Percentiles rank a stretch among this genome's conserved stretches.
Evolutionary conservation across 2,888 invertebrate genomes (phyloP).

Genomic region (Scaptomyza caliginosa): DNA sequence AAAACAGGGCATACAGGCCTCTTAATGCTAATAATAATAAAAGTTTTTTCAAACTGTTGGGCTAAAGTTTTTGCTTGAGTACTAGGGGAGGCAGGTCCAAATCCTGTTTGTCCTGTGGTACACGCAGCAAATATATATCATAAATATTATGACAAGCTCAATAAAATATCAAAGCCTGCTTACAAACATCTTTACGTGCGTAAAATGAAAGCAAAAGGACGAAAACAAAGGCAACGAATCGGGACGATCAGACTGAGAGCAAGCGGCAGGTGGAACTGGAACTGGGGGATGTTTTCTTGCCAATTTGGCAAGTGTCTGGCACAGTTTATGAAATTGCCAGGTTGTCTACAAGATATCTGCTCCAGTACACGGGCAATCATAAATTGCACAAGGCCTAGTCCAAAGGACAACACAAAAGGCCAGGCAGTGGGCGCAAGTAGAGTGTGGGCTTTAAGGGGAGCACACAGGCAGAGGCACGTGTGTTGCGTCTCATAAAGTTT

Average conservation of each 20-base stretch:
- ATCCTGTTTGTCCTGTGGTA: slow-evolving; percentile 28
- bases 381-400: slow-evolving; percentile 69
- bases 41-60: slow-evolving; percentile 55
- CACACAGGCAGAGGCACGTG: slow-evolving; percentile 56
- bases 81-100: slow-evolving; percentile 1
- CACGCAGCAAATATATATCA: slow-evolving; percentile 68
- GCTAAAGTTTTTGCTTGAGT: slow-evolving; percentile 67
- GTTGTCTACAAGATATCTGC: slow-evolving; percentile 60
- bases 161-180: slow-evolving; percentile 76
- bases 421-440: not conserved
- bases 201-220: slow-evolving; percentile 41
- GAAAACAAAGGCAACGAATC: slow-evolving; percentile 29
- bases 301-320: slow-evolving; percentile 74
- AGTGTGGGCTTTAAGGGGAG: not conserved
- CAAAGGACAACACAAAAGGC: slow-evolving; percentile 14
- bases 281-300: slow-evolving; percentile 29
- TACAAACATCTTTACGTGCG: slow-evolving; percentile 65
- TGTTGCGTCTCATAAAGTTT: slow-evolving; percentile 78
- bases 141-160: slow-evolving; percentile 80
- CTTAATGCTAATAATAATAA: slow-evolving; percentile 64
- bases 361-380: slow-evolving; percentile 59
- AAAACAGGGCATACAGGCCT: slow-evolving; percentile 30
- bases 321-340: slow-evolving; percentile 78
- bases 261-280: not conserved
- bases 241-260: not conserved